Evolutionary conservation across 2,113 vertebrate genomes (phyloP), one percentile per base, ranked within the genome.

Genomic region (Gobiocypris rarus): DNA sequence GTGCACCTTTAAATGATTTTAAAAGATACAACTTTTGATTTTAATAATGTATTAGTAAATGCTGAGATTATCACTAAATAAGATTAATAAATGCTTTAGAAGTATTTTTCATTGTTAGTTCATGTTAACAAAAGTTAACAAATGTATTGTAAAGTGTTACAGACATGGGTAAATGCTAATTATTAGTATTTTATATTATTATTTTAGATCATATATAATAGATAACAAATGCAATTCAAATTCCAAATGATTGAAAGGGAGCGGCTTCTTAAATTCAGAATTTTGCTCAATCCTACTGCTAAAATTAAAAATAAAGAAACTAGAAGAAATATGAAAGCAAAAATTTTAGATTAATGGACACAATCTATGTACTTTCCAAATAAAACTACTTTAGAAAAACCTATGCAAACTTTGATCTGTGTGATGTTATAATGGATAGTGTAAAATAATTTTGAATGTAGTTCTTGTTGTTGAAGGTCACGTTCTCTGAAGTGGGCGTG

Each of bases 401-500:
- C 28, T 67, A 17, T 31, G 17, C 17, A n/a, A 11, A 41, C 10
- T 4, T n/a, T 38, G 1, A 41, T 77, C 34, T 26, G 22, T 59
- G 19, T 43, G 22, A 24, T 41, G 19, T n/a, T 58, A 8, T 24
- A 59, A 26, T 59, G 22, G 0, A 59, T 43, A 59, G 59, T 15
- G 5, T 24, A 28, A 77, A 34, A 28, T 19, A 31, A 31, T 65
- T 79, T 50, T 79, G n/a, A 61, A 28, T 81, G 54, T 22, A 48
- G 45, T 65, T 67, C 2, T 19, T 80, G 9, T 65, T 5, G 5
- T 9, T 74, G 65, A 87, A 87, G 81, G 84, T 83, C 56, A 48
- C 79, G 83, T 45, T 84, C 63, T 48, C 38, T 61, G 56, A 61
- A n/a, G 85, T 61, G 17, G 81, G 81, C 1, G 81, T 86, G 75